These are phyloP conservation scores for Eupithecia inturbata DNA, from an alignment of 2,888 invertebrate genomes.

Conservation along the genomic window DNA sequence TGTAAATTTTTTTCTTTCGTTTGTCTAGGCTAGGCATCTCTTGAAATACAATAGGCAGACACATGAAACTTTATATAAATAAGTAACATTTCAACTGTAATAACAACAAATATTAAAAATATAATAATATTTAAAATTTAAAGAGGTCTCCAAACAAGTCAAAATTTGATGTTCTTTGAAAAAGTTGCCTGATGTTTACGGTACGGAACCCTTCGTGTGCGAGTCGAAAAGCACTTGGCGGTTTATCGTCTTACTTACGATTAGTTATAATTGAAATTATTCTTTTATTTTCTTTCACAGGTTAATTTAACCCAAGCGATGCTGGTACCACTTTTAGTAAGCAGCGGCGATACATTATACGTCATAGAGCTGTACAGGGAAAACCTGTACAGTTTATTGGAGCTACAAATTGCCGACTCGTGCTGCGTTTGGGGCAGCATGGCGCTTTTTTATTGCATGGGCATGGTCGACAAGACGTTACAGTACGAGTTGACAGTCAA, in stretches of 20 bases:
- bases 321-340: background rate
- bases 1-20: too few relatives aligned
- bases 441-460: background rate
- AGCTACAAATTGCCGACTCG: background rate
- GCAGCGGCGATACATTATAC: background rate
- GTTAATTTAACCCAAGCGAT: background rate
- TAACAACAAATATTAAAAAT: too few relatives aligned
- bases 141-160: too few relatives aligned
- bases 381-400: background rate
- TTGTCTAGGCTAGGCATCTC: too few relatives aligned
- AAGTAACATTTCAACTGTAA: too few relatives aligned
- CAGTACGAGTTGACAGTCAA: background rate
- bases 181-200: too few relatives aligned
- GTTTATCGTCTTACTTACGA: background rate
- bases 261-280: background rate
- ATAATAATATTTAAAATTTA: too few relatives aligned
- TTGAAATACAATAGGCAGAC: too few relatives aligned
- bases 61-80: too few relatives aligned
- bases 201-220: too few relatives aligned
- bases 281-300: background rate
- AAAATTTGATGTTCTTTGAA: too few relatives aligned
- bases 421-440: background rate
- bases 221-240: too few relatives aligned
- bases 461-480: background rate
- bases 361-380: background rate